These are phyloP conservation scores for Botrylloides violaceus DNA, from an alignment of 23 tunicate species.

Conservation along the genomic window DNA sequence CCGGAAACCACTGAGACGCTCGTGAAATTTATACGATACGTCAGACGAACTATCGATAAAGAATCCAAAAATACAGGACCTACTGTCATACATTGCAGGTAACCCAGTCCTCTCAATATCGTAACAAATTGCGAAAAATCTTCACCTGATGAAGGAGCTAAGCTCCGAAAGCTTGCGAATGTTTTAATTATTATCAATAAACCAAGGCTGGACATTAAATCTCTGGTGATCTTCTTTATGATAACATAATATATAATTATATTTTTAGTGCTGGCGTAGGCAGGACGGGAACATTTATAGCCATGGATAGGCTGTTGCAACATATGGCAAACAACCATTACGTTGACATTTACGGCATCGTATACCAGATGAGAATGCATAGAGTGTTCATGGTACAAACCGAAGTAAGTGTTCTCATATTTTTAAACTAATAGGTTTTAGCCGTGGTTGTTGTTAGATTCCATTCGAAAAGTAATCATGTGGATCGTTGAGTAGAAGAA, in stretches of 20 bases:
- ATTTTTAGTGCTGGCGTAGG: slow-evolving; percentile 89
- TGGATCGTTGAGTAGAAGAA: too few species aligned
- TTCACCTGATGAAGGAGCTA: too few species aligned
- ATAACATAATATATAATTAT: neutral
- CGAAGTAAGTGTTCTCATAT: slow-evolving; percentile 77
- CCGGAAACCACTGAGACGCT: slow-evolving; percentile 78
- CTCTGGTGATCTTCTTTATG: neutral
- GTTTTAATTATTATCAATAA: too few species aligned
- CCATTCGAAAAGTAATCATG: too few species aligned
- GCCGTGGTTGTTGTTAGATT: too few species aligned
- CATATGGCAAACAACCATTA: slow-evolving; percentile 54
- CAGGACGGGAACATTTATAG: slow-evolving; percentile 93
- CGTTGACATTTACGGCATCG: slow-evolving; percentile 96
- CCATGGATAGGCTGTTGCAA: slow-evolving; percentile 90
- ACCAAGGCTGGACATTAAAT: neutral
- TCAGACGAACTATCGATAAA: slow-evolving; percentile 54
- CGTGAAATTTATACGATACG: slow-evolving; percentile 68
- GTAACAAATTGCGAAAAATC: neutral
- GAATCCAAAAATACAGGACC: slow-evolving; percentile 77
- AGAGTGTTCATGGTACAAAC: slow-evolving; percentile 96
- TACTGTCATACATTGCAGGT: slow-evolving; percentile 95
- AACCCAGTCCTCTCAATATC: neutral
- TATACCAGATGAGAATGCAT: slow-evolving; percentile 83
- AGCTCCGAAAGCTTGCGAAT: too few species aligned
- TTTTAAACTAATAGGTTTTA: too few species aligned